A percentile compares a stretch with the other conserved stretches of the same genome.
Evolutionary conservation across 2,113 vertebrate genomes (phyloP).

Genomic region (Setophaga petechia): DNA sequence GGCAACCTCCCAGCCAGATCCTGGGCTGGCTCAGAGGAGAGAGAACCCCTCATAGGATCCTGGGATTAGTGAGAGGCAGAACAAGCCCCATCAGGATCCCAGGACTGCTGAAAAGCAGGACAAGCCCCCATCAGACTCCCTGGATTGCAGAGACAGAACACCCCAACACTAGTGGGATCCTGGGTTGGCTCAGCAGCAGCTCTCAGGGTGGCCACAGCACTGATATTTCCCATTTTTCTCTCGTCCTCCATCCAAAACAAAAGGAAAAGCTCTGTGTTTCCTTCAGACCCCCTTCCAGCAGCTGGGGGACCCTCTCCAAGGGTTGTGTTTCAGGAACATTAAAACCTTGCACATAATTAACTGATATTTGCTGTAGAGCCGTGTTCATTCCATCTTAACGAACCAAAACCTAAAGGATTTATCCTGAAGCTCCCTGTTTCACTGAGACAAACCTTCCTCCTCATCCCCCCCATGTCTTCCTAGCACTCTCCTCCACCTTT

Average conservation of each 20-base stretch:
- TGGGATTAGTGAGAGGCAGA: not conserved
- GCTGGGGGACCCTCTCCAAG: slow-evolving; percentile 21
- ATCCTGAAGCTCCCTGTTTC: not conserved
- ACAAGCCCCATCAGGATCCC: fast-evolving
- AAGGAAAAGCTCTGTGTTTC: slow-evolving; percentile 12
- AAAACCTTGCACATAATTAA: slow-evolving; percentile 59
- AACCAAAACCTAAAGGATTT: not conserved
- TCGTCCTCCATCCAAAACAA: not conserved
- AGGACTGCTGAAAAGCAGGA: not conserved
- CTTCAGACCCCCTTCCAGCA: slow-evolving; percentile 18
- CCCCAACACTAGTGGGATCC: fast-evolving
- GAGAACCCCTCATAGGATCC: fast-evolving
- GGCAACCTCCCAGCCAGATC: fast-evolving
- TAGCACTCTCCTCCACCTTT: not conserved
- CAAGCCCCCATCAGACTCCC: not conserved
- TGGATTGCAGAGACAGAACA: not conserved
- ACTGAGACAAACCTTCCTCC: not conserved
- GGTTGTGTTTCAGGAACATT: slow-evolving; percentile 47
- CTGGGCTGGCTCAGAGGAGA: not conserved
- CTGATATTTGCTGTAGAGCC: not conserved
- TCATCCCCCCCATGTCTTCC: not conserved
- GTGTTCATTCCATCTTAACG: not conserved
- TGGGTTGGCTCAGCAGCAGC: not conserved
- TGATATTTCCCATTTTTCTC: not conserved
- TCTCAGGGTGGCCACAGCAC: not conserved